These are phyloP conservation scores for Lepilemur septentrionalis DNA, from an alignment of 2,797 vertebrate genomes.

Conservation along the genomic window DNA sequence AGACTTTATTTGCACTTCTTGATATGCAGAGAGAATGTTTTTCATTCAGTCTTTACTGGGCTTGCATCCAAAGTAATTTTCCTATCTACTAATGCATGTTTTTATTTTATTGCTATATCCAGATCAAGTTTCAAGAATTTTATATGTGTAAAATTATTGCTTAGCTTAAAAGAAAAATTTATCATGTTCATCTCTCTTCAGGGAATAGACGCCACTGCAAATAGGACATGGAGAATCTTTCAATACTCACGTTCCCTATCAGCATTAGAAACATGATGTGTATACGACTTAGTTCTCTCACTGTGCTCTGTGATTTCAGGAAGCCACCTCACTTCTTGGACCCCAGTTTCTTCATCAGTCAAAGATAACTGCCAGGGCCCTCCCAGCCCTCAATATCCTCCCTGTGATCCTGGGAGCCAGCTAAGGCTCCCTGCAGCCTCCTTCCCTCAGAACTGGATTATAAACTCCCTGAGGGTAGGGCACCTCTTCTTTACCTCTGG, in stretches of 20 bases:
- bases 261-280: not conserved
- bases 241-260: not conserved
- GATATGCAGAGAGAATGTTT: not conserved
- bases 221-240: not conserved
- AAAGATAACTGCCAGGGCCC: not conserved
- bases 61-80: conserved; percentile 35
- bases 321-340: not conserved
- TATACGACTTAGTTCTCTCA: not conserved
- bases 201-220: not conserved
- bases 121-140: conserved; percentile 38
- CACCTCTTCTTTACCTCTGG: not conserved
- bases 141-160: not conserved
- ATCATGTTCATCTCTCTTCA: conserved; percentile 15
- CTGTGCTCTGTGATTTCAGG: not conserved
- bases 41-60: conserved; percentile 20
- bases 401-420: not conserved
- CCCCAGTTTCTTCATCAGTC: not conserved
- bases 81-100: not conserved
- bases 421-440: not conserved
- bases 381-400: not conserved
- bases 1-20: not conserved
- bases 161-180: conserved; percentile 44
- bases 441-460: not conserved
- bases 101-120: conserved; percentile 42
- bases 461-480: not conserved